Evolutionary conservation across 37 sponge, comb jelly and placozoan genomes (phyloP), one percentile per base, ranked within the genome.

Genomic region (Agelas oroides): DNA sequence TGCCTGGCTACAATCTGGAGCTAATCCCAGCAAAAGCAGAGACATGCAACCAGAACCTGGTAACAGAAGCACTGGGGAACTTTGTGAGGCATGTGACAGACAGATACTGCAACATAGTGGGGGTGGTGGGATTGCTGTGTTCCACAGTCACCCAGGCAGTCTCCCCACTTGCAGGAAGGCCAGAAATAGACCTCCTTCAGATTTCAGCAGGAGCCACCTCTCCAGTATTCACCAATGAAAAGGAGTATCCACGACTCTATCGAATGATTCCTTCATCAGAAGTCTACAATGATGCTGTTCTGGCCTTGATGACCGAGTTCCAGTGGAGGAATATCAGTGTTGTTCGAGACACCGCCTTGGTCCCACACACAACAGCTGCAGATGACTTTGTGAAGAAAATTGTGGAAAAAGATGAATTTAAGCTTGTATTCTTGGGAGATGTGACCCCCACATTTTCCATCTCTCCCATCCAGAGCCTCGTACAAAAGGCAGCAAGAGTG

Each of bases 81-180:
- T 71, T 71, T 82, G 62, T 71, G 39, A 57, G 25, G 16, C 36
- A 38, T 27, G 11, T 58, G 5, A 32, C 72, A 19, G 36, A 37
- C 30, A 33, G 33, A 59, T 6, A 58, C 56, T 24, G 20, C 6
- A 61, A 33, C 27, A 38, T 71, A 24, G 73, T 82, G 3, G 82
- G 82, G 24, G 71, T 82, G 19, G 60, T 82, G 15, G 81, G 81
- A 53, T 28, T 82, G 54, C 40, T 71, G 25, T 82, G 82, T 38
- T 57, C 82, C 19, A 35, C 82, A 36, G 27, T 72, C 34, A 24
- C 58, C 38, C 72, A 55, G 1, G 28, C 38, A 20, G n/a, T 82
- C 25, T 82, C 82, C 23, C 71, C 71, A 20, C 37, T 82, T 20
- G 82, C 82, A n/a, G 55, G 61, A 18, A 71, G 34, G 28, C 27